Evolutionary conservation across 2,113 vertebrate species (phyloP).

Genomic region (Numida meleagris): DNA sequence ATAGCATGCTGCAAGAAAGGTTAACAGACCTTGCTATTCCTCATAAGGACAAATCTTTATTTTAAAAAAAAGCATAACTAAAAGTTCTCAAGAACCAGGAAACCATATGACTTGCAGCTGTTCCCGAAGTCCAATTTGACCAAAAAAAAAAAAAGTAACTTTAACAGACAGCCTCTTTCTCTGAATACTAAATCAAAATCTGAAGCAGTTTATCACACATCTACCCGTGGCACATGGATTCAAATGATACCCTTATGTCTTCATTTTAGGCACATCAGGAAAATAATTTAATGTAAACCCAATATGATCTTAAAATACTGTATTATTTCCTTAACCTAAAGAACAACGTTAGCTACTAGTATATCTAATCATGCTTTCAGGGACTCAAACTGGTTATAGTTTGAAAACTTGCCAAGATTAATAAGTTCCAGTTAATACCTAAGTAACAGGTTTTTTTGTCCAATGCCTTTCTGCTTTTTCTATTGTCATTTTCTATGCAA

Average conservation of each 20-base stretch:
- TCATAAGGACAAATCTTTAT: conserved; percentile 62
- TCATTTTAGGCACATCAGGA: neutral
- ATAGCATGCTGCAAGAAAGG: conserved; percentile 60
- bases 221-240: neutral
- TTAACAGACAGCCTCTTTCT: neutral
- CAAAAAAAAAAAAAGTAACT: neutral
- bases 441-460: neutral
- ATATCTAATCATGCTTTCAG: neutral
- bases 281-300: neutral
- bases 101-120: conserved; percentile 27
- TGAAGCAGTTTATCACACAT: neutral
- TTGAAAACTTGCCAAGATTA: neutral
- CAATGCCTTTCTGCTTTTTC: neutral
- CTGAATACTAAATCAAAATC: conserved; percentile 1
- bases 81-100: conserved; percentile 54
- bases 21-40: conserved; percentile 65
- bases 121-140: conserved; percentile 16
- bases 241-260: neutral
- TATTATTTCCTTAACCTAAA: neutral
- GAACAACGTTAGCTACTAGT: neutral
- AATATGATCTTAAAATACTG: neutral
- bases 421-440: neutral
- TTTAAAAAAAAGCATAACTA: conserved; percentile 24
- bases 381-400: neutral
- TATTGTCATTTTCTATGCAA: neutral